These are phyloP conservation scores for Polydesmus complanatus DNA, from an alignment of 2,888 invertebrate species.

Conservation along the genomic window DNA sequence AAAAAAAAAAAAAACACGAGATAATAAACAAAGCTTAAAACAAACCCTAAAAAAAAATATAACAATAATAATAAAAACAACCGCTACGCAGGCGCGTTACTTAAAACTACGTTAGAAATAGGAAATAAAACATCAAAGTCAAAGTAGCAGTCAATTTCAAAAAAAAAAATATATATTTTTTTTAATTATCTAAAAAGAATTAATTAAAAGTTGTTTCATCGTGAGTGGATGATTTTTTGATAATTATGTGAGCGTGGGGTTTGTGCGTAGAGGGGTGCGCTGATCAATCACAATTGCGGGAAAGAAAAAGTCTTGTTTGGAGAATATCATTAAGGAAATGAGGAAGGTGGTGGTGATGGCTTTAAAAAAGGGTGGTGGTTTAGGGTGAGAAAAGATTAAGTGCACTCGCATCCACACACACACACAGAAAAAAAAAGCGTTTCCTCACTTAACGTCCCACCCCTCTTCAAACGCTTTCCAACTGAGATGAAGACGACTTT, in stretches of 20 bases:
- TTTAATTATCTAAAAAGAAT: not conserved
- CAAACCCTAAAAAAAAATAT: too few relatives aligned
- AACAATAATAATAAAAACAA: too few relatives aligned
- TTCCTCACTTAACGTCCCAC: not conserved
- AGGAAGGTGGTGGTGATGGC: not conserved
- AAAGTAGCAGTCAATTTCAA: not conserved
- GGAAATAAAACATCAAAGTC: not conserved
- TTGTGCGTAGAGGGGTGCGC: not conserved
- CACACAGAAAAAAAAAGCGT: not conserved
- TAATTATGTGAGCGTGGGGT: not conserved
- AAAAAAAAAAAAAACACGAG: too few relatives aligned
- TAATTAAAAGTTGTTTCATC: not conserved
- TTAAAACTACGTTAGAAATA: too few relatives aligned
- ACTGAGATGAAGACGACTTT: not conserved
- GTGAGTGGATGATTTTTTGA: not conserved
- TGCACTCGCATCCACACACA: too few relatives aligned
- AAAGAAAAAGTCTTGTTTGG: not conserved
- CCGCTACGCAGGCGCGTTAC: too few relatives aligned
- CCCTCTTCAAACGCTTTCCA: not conserved
- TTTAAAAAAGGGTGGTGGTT: too few relatives aligned
- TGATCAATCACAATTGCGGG: not conserved
- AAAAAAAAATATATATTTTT: too few relatives aligned
- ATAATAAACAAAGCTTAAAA: too few relatives aligned
- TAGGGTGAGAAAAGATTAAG: too few relatives aligned
- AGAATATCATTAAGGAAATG: not conserved